Percentiles rank a stretch among this genome's conserved stretches.
phyloP scores from a whole-genome alignment of 2,113 vertebrate species.

The Aphyosemion australe region DNA sequence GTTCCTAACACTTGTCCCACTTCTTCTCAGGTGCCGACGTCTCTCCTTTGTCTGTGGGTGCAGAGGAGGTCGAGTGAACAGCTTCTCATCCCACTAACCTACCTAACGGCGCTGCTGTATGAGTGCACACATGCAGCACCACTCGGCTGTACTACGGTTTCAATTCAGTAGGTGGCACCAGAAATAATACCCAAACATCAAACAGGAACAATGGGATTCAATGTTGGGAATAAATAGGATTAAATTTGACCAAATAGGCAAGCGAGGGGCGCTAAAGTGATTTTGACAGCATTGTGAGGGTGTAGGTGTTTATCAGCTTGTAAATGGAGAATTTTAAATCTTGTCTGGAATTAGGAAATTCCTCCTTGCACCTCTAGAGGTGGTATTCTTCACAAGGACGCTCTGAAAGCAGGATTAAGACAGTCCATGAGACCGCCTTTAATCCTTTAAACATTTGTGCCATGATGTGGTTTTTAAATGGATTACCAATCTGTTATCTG shows the following conservation, averaged over 20 bases:
- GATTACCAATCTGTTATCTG: no score
- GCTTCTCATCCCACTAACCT: conserved; percentile 33
- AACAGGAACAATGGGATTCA: conserved; percentile 47
- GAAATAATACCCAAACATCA: conserved; percentile 60
- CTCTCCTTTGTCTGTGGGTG: conserved; percentile 32
- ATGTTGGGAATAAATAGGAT: conserved; percentile 40
- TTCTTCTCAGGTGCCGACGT: conserved; percentile 26
- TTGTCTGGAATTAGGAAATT: background rate
- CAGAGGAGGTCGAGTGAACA: conserved; percentile 38
- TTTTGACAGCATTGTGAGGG: conserved; percentile 5
- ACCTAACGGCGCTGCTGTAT: conserved; percentile 36
- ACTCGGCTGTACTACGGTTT: conserved; percentile 43
- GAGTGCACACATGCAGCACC: conserved; percentile 40
- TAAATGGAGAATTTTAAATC: background rate
- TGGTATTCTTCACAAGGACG: background rate
- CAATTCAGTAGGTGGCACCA: conserved; percentile 64
- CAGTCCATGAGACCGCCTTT: no score
- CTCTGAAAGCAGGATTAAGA: background rate
- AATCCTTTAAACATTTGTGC: no score
- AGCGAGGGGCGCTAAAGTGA: conserved; percentile 8
- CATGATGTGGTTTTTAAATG: no score
- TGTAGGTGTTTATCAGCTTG: background rate
- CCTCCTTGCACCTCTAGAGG: background rate
- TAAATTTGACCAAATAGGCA: conserved; percentile 35
- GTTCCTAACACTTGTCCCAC: conserved; percentile 21